Percentiles rank a stretch among this genome's conserved stretches.
phyloP scores from a whole-genome alignment of 1,140 invertebrate species.

The Macrocentrus cingulum region DNA sequence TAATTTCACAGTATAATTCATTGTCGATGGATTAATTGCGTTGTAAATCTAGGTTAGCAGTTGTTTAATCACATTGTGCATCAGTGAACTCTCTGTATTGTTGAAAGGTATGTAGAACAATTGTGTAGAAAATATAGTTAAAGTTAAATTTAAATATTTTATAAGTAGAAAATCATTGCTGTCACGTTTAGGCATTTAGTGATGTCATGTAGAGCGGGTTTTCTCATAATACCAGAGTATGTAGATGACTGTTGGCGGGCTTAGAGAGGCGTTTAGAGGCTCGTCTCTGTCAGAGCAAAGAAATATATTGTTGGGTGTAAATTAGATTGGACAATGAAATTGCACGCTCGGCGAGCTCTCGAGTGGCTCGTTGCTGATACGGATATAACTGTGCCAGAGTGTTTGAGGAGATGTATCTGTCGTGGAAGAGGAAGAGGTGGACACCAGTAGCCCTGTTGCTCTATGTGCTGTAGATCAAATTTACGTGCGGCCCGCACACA shows the following conservation, averaged over 20 bases:
- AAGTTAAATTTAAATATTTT: no score
- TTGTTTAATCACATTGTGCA: no score
- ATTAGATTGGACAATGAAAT: conserved; percentile 22
- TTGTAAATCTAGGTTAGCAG: no score
- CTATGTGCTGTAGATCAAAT: conserved; percentile 26
- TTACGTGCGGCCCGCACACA: conserved; percentile 20
- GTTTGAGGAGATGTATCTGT: conserved; percentile 1
- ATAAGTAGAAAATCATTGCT: conserved; percentile 27
- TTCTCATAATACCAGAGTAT: no score
- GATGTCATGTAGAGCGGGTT: no score
- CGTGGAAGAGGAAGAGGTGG: no score
- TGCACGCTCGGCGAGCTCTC: neutral
- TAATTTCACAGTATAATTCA: no score
- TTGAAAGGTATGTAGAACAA: neutral
- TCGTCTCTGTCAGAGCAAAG: no score
- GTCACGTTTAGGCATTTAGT: conserved; percentile 11
- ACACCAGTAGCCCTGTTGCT: conserved; percentile 1
- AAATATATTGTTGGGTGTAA: conserved; percentile 13
- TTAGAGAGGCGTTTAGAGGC: neutral
- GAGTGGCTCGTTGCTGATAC: neutral
- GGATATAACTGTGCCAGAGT: neutral
- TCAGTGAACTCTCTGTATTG: no score
- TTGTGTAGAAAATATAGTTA: no score
- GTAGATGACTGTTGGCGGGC: neutral
- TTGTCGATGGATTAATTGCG: neutral